Percentiles rank a stretch among this genome's conserved stretches.
phyloP scores from a whole-genome alignment of 1,140 invertebrate species.

The Drosophila insularis region DNA sequence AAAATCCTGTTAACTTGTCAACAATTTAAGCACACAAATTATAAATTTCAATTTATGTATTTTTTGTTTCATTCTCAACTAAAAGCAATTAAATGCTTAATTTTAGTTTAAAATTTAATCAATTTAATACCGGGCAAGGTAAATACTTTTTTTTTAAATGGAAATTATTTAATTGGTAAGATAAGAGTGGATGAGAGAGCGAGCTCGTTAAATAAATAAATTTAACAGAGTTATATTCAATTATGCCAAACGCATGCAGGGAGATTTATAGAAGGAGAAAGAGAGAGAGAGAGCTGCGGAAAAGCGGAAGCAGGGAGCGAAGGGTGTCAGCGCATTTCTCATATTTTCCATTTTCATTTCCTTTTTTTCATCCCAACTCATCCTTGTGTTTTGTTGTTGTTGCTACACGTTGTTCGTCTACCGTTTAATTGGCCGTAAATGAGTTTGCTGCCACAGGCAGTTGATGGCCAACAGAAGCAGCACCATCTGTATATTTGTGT shows the following conservation, averaged over 20 bases:
- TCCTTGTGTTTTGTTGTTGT: background rate
- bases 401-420: slow-evolving; percentile 5
- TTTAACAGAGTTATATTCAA: slow-evolving; percentile 30
- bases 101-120: background rate
- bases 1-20: background rate
- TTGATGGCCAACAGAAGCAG: background rate
- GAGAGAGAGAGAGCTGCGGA: background rate
- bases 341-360: slow-evolving; percentile 20
- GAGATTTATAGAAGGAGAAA: background rate
- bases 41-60: background rate
- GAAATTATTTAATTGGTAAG: slow-evolving; percentile 24
- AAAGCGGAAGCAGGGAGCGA: background rate
- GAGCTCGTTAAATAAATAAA: slow-evolving; percentile 40
- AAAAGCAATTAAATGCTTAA: background rate
- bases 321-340: slow-evolving; percentile 12
- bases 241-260: background rate
- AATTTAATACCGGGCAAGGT: background rate
- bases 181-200: background rate
- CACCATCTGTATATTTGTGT: slow-evolving; percentile 9
- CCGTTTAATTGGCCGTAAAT: slow-evolving; percentile 58
- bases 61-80: background rate
- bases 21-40: background rate
- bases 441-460: slow-evolving; percentile 34
- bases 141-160: slow-evolving; percentile 8
- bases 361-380: slow-evolving; percentile 7